Evolutionary conservation across 2,888 invertebrate genomes (phyloP), one percentile per base, ranked within the genome.

Genomic region (Cataglyphis livida): DNA sequence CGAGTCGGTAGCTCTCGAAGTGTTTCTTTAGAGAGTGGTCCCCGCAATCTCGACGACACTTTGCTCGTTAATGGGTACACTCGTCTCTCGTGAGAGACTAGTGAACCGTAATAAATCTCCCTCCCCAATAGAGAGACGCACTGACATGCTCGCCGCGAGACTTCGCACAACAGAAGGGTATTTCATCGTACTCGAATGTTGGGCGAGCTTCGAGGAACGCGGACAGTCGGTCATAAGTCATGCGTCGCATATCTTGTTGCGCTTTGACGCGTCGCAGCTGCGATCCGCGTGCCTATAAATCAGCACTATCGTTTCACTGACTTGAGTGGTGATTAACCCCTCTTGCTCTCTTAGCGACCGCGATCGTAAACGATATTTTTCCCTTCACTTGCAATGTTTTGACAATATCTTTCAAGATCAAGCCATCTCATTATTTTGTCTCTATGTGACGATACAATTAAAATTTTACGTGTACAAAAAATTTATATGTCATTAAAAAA

Each of bases 41-140:
- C 2, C 51, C 32, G 25, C 70, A 59, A 44, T 12, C 44, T 25
- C 44, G 78, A 70, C 59, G 78, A 79, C 70, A 70, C 70, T 79
- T 5, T 28, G 78, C 78, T 78, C 57, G 78, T 78, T 68, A 78
- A 68, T 59, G 32, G 12, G 21, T 18, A 44, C 57, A 57, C 10
- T 68, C 44, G 68, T 68, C 59, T 68, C 70, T 79, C 35, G n/a
- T 6, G 59, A 66, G 44, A 21, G 64, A 68, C 59, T 15, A 12
- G 59, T 44, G 54, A 68, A 70, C 44, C 59, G 21, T 70, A 59
- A 68, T 70, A 79, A 79, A 70, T 79, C 78, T 59, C 44, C 51
- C n/a, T 1, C 48, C 51, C 51, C 44, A 21, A 44, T 44, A 44
- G 18, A 35, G 18, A 25, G 59, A 44, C 12, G 38, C 28, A 32